A percentile compares a stretch with the other conserved stretches of the same genome.
Conservation (phyloP, 2,888 invertebrate species). For the Disparrhopalites patrizii region DNA sequence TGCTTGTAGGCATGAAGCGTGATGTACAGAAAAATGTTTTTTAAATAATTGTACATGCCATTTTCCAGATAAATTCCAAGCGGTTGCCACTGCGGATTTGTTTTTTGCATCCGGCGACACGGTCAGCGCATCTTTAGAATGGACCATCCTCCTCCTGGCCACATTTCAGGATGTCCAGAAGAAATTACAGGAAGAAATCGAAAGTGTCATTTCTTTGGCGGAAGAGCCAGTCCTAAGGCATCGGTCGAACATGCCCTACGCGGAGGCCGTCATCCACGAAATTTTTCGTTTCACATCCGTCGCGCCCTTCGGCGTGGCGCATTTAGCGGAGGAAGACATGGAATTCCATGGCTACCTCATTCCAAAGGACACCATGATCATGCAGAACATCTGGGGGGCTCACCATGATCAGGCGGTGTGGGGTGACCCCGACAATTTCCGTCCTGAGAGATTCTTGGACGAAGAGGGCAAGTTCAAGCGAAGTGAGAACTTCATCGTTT, state of each 20-base stretch:
- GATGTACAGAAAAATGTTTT: no score
- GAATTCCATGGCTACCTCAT: neutral
- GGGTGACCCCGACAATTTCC: conserved; percentile 6
- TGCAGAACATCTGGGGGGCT: neutral
- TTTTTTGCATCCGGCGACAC: neutral
- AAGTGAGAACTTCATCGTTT: neutral
- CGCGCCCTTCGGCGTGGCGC: neutral
- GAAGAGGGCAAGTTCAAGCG: conserved; percentile 4
- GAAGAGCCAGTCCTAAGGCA: neutral
- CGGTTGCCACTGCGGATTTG: neutral
- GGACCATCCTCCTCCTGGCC: neutral
- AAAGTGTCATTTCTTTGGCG: neutral
- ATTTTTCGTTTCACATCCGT: neutral
- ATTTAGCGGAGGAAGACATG: neutral
- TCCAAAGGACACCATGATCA: conserved; percentile 8
- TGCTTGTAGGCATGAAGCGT: no score
- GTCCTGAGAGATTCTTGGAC: conserved; percentile 4
- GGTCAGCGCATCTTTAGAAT: neutral
- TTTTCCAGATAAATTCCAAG: neutral
- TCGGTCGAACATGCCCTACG: conserved; percentile 27
- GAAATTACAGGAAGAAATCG: neutral
- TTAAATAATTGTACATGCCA: no score
- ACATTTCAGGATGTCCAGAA: neutral
- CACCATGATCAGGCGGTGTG: conserved; percentile 1
- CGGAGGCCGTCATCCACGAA: conserved; percentile 40